Base-by-base conservation (phyloP, 2,113 vertebrate genomes). In the Platichthys stellatus region DNA sequence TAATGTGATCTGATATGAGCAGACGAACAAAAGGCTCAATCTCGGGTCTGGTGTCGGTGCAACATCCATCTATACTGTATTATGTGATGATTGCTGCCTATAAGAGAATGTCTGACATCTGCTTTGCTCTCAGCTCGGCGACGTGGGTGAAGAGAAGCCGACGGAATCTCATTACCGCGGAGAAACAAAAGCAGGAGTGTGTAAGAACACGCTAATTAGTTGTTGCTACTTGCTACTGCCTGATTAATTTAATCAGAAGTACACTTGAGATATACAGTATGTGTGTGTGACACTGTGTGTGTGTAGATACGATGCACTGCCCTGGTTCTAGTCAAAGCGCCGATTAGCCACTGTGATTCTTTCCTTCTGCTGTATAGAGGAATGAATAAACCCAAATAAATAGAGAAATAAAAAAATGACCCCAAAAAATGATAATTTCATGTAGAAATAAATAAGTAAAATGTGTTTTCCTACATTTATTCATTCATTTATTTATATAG, bases 181-280 rank as follows among this genome's bases (percentile, higher is more conserved):
- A 80, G 81, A 76, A 81, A 67, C 57, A 83, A 51, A 73, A 87
- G 61, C 61, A 77, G 51, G 71, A 57, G 53, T 74, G 74, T 87
- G 81, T 69, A 75, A 83, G 79, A 80, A 71, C 65, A 74, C 59
- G n/a, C 63, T 88, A 86, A 89, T 90, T 83, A 84, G 80, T 84
- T 84, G 81, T 63, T 81, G 66, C 80, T 81, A 70, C 78, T 80
- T 80, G 85, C 71, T 49, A 65, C 77, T 79, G 83, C 83, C 80
- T 80, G 72, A 90, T 89, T 89, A 82, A 85, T 73, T 83, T 86
- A 88, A 84, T 89, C 83, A 87, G 65, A 79, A 82, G 78, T 61
- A 24, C 72, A 67, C 69, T 81, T 66, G 56, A 85, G 72, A 65
- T 72, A 63, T 75, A 67, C 18, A 20, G 51, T 53, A 15, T 54